These are phyloP conservation scores for Ranitomeya variabilis DNA, from an alignment of 2,113 vertebrate genomes.

Conservation along the genomic window DNA sequence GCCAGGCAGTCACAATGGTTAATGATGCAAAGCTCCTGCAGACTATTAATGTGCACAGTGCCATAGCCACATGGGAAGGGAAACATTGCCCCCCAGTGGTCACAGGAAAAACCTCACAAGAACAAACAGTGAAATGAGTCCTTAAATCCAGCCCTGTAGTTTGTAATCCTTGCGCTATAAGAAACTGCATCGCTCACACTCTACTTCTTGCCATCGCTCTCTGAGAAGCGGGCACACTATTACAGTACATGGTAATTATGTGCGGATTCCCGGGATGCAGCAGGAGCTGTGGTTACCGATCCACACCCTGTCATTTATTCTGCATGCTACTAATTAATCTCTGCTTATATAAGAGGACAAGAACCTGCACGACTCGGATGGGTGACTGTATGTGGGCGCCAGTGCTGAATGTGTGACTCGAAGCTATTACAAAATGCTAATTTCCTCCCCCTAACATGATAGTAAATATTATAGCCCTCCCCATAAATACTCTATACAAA, in stretches of 20 bases:
- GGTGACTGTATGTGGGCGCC: slow-evolving; percentile 50
- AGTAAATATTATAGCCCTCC: background rate
- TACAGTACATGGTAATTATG: slow-evolving; percentile 68
- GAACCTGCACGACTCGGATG: slow-evolving; percentile 66
- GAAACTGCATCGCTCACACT: slow-evolving; percentile 21
- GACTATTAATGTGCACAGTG: background rate
- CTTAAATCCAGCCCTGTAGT: slow-evolving; percentile 41
- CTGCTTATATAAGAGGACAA: slow-evolving; percentile 68
- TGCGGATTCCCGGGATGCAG: slow-evolving; percentile 66
- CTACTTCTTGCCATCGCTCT: background rate
- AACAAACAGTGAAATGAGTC: background rate
- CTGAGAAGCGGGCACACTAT: slow-evolving; percentile 54
- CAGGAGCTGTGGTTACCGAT: slow-evolving; percentile 72
- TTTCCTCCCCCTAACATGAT: background rate
- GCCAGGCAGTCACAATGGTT: slow-evolving; percentile 60
- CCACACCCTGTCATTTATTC: slow-evolving; percentile 69
- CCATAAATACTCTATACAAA: background rate
- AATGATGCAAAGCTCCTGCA: slow-evolving; percentile 63
- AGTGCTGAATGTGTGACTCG: background rate
- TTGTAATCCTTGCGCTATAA: slow-evolving; percentile 9
- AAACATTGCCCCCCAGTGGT: slow-evolving; percentile 77
- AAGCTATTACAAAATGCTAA: slow-evolving; percentile 45
- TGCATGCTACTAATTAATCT: slow-evolving; percentile 70
- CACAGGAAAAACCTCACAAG: background rate
- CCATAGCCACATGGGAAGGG: slow-evolving; percentile 51